Percentiles rank a stretch among this genome's conserved stretches.
These are phyloP conservation scores for Silurus asotus DNA, from an alignment of 2,113 vertebrate genomes.

Conservation along the genomic window DNA sequence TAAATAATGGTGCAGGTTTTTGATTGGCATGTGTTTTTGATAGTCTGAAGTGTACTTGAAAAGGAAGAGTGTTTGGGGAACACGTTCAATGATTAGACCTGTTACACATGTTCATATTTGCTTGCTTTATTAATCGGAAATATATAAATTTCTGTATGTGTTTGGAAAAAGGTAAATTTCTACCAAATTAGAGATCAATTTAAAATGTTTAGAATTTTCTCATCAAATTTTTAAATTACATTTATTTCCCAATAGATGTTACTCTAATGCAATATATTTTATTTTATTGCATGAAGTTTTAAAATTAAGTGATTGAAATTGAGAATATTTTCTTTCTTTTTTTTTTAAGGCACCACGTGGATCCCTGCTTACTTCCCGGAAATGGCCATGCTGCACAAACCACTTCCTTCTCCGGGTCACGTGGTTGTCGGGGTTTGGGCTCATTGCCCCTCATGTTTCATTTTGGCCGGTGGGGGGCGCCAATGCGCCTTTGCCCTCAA, in stretches of 20 bases:
- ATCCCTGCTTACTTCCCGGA: too few species aligned
- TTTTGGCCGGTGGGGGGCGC: too few species aligned
- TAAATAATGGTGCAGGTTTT: fast-evolving
- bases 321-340: too few species aligned
- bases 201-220: too few species aligned
- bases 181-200: too few species aligned
- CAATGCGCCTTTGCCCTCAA: too few species aligned
- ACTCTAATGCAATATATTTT: too few species aligned
- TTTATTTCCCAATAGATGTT: too few species aligned
- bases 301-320: too few species aligned
- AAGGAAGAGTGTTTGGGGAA: too few species aligned
- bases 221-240: too few species aligned
- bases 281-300: background rate
- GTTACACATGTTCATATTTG: background rate
- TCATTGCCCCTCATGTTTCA: background rate
- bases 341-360: background rate
- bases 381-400: background rate
- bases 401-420: background rate
- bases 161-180: background rate
- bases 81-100: background rate
- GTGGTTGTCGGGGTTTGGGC: background rate
- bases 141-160: background rate
- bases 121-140: background rate
- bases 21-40: background rate
- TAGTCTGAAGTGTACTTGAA: background rate